These are phyloP conservation scores for Tapirus indicus DNA, from an alignment of 2,797 vertebrate species.

Conservation along the genomic window DNA sequence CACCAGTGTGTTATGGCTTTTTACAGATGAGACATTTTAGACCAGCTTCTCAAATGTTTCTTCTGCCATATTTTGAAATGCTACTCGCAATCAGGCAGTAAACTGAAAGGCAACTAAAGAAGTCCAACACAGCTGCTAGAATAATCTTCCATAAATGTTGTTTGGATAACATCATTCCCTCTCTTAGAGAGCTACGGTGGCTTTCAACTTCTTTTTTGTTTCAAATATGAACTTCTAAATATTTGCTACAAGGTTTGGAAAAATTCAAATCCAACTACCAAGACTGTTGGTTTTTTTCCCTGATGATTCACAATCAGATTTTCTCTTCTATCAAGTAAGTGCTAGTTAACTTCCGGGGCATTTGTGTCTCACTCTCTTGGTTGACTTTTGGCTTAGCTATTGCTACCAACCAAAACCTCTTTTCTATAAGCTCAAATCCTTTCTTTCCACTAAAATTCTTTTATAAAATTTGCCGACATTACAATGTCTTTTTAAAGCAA, in stretches of 20 bases:
- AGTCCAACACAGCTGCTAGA: conserved; percentile 76
- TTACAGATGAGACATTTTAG: conserved; percentile 53
- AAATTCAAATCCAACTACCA: conserved; percentile 58
- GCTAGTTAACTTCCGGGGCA: background rate
- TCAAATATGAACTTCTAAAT: conserved; percentile 54
- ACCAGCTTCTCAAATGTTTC: conserved; percentile 54
- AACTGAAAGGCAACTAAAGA: conserved; percentile 71
- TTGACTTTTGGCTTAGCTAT: background rate
- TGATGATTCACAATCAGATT: background rate
- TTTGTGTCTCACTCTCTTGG: background rate
- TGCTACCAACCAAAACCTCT: background rate
- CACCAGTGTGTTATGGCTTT: background rate
- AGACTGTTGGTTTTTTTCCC: background rate
- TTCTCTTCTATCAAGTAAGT: background rate
- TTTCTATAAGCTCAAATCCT: background rate
- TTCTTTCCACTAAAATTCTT: background rate
- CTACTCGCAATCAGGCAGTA: conserved; percentile 79
- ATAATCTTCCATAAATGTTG: conserved; percentile 73
- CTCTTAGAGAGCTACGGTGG: conserved; percentile 63
- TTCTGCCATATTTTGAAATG: conserved; percentile 71
- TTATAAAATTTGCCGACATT: background rate
- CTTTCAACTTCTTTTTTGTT: conserved; percentile 72
- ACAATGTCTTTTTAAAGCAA: background rate
- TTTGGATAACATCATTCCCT: conserved; percentile 76
- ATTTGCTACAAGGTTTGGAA: conserved; percentile 51